Conservation (phyloP, 2,113 vertebrate genomes). For the Oostethus manadensis region DNA sequence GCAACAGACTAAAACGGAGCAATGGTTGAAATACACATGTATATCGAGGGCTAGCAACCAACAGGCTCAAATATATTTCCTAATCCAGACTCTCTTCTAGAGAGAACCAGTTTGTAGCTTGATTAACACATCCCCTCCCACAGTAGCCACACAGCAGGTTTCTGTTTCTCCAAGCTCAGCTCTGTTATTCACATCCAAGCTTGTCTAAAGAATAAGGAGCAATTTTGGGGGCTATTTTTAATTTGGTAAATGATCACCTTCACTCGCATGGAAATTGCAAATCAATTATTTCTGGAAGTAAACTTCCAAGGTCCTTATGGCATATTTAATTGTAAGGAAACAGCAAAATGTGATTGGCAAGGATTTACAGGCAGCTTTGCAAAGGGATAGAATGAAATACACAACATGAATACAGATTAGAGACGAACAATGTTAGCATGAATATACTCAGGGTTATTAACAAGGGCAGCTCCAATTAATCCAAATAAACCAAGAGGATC, state of each 20-base stretch:
- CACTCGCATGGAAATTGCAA: not conserved
- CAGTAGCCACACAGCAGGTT: too few species aligned
- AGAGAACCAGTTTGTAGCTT: slow-evolving; percentile 64
- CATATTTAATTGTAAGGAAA: slow-evolving; percentile 63
- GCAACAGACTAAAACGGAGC: slow-evolving; percentile 35
- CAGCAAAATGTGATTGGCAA: slow-evolving; percentile 66
- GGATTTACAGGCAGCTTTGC: slow-evolving; percentile 67
- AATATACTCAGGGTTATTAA: slow-evolving; percentile 69
- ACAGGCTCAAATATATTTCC: slow-evolving; percentile 64
- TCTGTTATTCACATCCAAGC: slow-evolving; percentile 34
- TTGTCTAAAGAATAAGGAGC: slow-evolving; percentile 13
- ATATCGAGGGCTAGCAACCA: slow-evolving; percentile 65
- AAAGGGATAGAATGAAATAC: slow-evolving; percentile 64
- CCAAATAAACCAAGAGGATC: slow-evolving; percentile 56
- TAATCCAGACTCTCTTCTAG: slow-evolving; percentile 47
- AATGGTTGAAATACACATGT: slow-evolving; percentile 26
- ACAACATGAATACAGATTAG: slow-evolving; percentile 70
- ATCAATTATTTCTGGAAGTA: slow-evolving; percentile 28
- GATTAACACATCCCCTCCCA: too few species aligned
- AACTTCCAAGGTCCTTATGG: not conserved
- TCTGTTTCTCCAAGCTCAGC: slow-evolving; percentile 35
- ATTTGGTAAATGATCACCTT: not conserved
- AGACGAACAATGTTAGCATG: slow-evolving; percentile 66
- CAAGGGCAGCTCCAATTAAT: slow-evolving; percentile 64
- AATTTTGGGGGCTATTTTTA: not conserved